phyloP scores from a whole-genome alignment of 2,113 vertebrate species.

The Pelvicachromis taeniatus region DNA sequence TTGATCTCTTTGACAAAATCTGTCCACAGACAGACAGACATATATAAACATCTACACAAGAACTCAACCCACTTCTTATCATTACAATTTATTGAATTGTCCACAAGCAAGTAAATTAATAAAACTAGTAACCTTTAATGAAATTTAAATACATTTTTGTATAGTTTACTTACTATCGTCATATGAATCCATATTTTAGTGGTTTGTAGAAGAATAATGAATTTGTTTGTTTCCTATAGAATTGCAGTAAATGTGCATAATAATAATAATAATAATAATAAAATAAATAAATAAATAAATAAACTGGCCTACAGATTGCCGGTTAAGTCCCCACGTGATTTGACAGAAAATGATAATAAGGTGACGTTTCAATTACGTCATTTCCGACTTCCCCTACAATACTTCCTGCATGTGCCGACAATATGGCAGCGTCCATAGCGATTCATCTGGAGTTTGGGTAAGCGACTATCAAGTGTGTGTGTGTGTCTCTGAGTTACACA shows the following conservation, averaged over 20 bases:
- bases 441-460: conserved; percentile 91
- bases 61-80: not conserved
- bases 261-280: not conserved
- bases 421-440: conserved; percentile 87
- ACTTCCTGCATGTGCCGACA: conserved; percentile 64
- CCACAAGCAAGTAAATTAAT: not conserved
- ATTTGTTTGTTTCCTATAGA: not conserved
- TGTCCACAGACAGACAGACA: not conserved
- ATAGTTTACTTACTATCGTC: not conserved
- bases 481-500: not conserved
- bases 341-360: not conserved
- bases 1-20: not conserved
- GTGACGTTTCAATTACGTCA: not conserved
- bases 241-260: not conserved
- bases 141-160: not conserved
- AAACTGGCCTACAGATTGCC: not conserved
- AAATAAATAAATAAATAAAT: no score
- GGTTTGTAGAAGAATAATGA: not conserved
- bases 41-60: not conserved
- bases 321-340: not conserved
- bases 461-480: conserved; percentile 33
- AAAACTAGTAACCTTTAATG: not conserved
- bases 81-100: not conserved
- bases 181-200: not conserved
- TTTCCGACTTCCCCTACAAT: conserved; percentile 22